Evolutionary conservation across 1,140 invertebrate species (phyloP).

Genomic region (Sycobia sp.): DNA sequence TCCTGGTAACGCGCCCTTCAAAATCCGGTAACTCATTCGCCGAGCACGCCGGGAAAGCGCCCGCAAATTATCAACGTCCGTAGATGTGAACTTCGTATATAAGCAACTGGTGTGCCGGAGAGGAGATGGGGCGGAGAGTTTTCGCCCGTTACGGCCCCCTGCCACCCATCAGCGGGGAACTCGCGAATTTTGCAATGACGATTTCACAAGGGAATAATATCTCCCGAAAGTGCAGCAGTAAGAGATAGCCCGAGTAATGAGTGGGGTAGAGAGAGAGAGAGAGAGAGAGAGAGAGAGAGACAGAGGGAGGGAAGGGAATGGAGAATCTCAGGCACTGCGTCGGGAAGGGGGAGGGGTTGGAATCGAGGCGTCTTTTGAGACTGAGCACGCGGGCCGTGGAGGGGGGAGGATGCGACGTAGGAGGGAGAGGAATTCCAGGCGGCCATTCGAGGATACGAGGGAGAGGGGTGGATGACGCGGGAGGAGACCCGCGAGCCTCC

Average conservation of each 20-base stretch:
- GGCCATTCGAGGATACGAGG: constrained; percentile 6
- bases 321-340: neutral
- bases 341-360: neutral
- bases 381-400: no score
- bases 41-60: neutral
- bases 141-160: no score
- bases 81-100: neutral
- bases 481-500: neutral
- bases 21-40: neutral
- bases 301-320: neutral
- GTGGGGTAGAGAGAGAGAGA: no score
- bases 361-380: constrained; percentile 11
- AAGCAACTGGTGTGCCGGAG: no score
- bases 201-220: constrained; percentile 27
- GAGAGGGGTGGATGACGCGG: no score
- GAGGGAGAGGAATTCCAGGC: constrained; percentile 22
- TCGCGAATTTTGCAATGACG: constrained; percentile 7
- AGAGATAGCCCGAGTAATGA: no score
- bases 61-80: neutral
- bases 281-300: no score
- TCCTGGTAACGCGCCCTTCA: neutral
- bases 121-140: neutral
- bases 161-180: neutral
- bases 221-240: neutral
- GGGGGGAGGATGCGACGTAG: no score